These are phyloP conservation scores for Dascyllus trimaculatus DNA, from an alignment of 2,113 vertebrate genomes.

Conservation along the genomic window DNA sequence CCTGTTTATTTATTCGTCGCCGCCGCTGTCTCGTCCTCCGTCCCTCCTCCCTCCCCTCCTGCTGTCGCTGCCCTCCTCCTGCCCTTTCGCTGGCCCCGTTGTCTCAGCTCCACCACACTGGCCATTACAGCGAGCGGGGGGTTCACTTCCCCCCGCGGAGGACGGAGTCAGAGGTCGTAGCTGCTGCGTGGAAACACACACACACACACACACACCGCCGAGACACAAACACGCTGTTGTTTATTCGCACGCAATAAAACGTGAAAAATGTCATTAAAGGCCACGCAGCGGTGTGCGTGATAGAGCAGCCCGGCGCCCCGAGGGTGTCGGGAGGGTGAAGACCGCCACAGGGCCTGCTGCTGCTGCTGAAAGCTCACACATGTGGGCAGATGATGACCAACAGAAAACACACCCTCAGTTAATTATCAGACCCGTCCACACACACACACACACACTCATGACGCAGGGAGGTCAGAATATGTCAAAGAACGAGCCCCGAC, in stretches of 20 bases:
- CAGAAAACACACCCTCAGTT: conserved; percentile 19
- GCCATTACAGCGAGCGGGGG: conserved; percentile 63
- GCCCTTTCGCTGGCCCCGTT: conserved; percentile 58
- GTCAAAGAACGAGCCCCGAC: too few relatives aligned
- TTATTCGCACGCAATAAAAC: conserved; percentile 67
- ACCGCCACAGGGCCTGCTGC: conserved; percentile 43
- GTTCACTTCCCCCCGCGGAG: conserved; percentile 62
- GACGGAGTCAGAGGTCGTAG: conserved; percentile 69
- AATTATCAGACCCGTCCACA: not conserved
- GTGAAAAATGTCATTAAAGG: conserved; percentile 85
- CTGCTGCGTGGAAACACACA: conserved; percentile 68
- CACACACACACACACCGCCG: conserved; percentile 27
- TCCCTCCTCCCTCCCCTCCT: conserved; percentile 29
- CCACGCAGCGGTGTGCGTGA: conserved; percentile 81
- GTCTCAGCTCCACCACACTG: conserved; percentile 45
- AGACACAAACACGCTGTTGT: conserved; percentile 36
- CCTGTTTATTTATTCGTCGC: conserved; percentile 26
- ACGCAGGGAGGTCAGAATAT: too few relatives aligned
- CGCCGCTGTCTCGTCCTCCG: conserved; percentile 4
- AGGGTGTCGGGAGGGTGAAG: conserved; percentile 70
- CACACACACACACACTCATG: not conserved
- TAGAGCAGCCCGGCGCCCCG: conserved; percentile 73
- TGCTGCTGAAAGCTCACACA: conserved; percentile 20
- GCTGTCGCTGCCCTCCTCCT: conserved; percentile 45
- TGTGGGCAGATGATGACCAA: conserved; percentile 34